Base-by-base conservation (phyloP, 2,797 vertebrate species). In the Characodon lateralis region DNA sequence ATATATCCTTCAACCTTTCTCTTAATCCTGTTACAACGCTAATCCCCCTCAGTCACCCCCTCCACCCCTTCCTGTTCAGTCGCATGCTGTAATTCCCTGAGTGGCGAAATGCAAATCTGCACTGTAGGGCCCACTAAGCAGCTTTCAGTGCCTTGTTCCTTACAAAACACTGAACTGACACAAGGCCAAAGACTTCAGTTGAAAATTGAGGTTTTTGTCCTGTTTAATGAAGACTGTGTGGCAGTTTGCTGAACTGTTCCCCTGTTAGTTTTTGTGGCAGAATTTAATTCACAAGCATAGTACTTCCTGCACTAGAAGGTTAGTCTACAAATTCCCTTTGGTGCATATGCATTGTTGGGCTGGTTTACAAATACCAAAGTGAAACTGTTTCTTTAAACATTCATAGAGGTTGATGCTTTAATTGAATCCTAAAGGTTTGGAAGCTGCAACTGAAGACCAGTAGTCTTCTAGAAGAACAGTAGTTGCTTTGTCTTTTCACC, bases 21-120 rank as follows among this genome's bases (percentile, higher is more conserved):
- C 87, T 91, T 95, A 95, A 96, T 95, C 94, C 89, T 91, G 94
- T 95, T 94, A 95, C 92, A 92, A 89, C 83, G 82, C 87, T 95
- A 95, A 95, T 95, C 94, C 90, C 80, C 85, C 79, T 78, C 89
- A 92, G 89, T 91, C 89, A 86, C 88, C 90, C 35, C 91, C 85
- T 88, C 90, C 91, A 88, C 88, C 90, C 43, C 93, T 87, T 85
- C 86, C 88, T 91, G 88, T 83, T 93, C 88, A 88, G 90, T 92
- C 72, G 79, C 90, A 85, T 83, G 84, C 92, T 89, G 89, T 94
- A 95, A 94, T 92, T 94, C 94, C 90, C 89, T 94, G 83, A 83
- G 84, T 93, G 91, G 91, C 91, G 89, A 92, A 95, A 94, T 93
- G 91, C 94, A 95, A 94, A 95, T 95, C 92, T 92, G 92, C 89